Base-by-base conservation (phyloP, 2,113 vertebrate species). In the Platysternon megacephalum region DNA sequence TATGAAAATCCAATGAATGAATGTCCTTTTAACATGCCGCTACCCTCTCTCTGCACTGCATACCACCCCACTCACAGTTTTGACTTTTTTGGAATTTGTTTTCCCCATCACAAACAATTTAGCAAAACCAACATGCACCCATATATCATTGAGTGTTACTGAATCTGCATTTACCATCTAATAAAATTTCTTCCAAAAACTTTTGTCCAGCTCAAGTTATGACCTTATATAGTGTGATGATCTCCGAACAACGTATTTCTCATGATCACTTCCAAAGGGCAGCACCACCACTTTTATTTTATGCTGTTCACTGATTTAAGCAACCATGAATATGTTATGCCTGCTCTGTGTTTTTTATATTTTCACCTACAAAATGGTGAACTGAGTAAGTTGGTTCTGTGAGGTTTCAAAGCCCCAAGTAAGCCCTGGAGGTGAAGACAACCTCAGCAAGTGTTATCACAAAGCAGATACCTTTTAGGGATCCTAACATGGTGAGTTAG, bases 281-380 rank as follows among this genome's bases (percentile, higher is more conserved):
- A 65, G 14, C 32, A 19, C 32, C 61, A 65, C 32, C 32, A 14
- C 61, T 65, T 65, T 19, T 65, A n/a, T 65, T n/a, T 65, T n/a
- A n/a, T n/a, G 3, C 14, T 19, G 13, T 35, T 65, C 32, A 35
- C 16, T 19, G 61, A n/a, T n/a, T 35, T 65, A n/a, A 65, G 61
- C 32, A 65, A 29, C 3, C 61, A 35, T 8, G 61, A 65, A n/a
- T 65, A 17, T 65, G 32, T n/a, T 65, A 65, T 65, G 61, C 61
- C 3, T 68, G 51, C 86, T 85, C 39, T 49, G 53, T 87, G 85
- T 86, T 89, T 52, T 92, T 14, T 9, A 92, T 28, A 94, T 46
- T 90, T 85, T 88, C 65, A 39, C 6, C 17, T n/a, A 74, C 26
- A 91, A 42, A 2, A 1, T 92, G 48, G 79, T 13, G 24, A 52